Evolutionary conservation across 1,140 invertebrate species (phyloP), one percentile per base, ranked within the genome.

Genomic region (Psilanteris sp.): DNA sequence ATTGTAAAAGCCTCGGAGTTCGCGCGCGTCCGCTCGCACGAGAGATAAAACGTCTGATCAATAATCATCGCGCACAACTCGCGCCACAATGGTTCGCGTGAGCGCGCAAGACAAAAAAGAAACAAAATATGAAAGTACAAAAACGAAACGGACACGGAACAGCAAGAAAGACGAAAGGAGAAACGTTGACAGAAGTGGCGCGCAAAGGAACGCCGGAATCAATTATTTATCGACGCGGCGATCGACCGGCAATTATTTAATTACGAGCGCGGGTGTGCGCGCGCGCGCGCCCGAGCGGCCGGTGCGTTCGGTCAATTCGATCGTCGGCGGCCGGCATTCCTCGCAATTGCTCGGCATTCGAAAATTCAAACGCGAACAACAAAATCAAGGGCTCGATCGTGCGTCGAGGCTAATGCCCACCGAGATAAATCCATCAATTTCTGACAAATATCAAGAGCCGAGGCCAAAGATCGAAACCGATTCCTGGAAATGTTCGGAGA

Each of bases 1-100:
- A 86, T 87, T 87, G 85, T 87, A 81, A 80, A 79, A 83, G 79
- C 81, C 37, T 70, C 57, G 75, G 72, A 59, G 71, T 73, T 74
- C 62, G 77, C 67, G 59, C 54, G 62, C 57, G 48, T 67, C 37
- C 37, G 50, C 44, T 31, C 62, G 32, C 71, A 48, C 66, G 70
- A 75, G 64, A 74, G 78, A 80, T 81, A 70, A 85, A 86, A 85
- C 81, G 78, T 61, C 81, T 83, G 84, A 87, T 86, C 83, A 85
- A 86, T 86, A 84, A 83, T 77, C 81, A 85, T 85, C 80, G 82
- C 79, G 54, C 80, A 83, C 79, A 59, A 70, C 48, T 59, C 54
- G 57, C 29, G 57, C 29, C 76, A 46, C 54, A 70, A 67, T 59
- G 50, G 36, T 55, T 57, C 26, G 48, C 75, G 44, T 46, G 46